Percentiles rank a stretch among this genome's conserved stretches.
These are phyloP conservation scores for Lineus longissimus DNA, from an alignment of 1,140 invertebrate genomes.

Conservation along the genomic window DNA sequence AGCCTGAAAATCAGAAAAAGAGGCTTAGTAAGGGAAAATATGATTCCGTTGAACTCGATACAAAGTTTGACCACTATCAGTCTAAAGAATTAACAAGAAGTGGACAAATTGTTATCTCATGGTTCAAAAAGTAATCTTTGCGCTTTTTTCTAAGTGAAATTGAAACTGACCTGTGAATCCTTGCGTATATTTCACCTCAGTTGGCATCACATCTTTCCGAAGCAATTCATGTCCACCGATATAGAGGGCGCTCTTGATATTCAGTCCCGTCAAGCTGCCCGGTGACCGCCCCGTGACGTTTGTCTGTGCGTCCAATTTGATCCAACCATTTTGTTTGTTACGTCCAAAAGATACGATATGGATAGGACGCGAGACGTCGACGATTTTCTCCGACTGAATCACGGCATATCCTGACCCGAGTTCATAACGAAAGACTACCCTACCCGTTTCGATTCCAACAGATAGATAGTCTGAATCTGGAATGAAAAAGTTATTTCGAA, in stretches of 20 bases:
- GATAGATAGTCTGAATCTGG: slow-evolving; percentile 6
- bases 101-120: too few species aligned
- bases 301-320: slow-evolving; percentile 7
- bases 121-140: too few species aligned
- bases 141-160: too few species aligned
- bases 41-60: too few species aligned
- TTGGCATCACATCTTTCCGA: background rate
- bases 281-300: slow-evolving; percentile 3
- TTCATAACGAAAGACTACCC: slow-evolving; percentile 7
- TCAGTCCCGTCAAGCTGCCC: slow-evolving; percentile 7
- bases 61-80: too few species aligned
- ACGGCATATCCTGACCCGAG: slow-evolving; percentile 7
- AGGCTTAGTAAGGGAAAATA: too few species aligned
- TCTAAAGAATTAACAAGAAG: too few species aligned
- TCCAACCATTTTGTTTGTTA: background rate
- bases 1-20: slow-evolving; percentile 8
- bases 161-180: slow-evolving; percentile 7
- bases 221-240: slow-evolving; percentile 13
- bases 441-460: background rate
- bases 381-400: background rate
- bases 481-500: background rate
- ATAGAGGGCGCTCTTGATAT: slow-evolving; percentile 9
- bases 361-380: background rate
- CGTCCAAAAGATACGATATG: background rate
- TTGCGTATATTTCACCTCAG: background rate